Evolutionary conservation across 2,888 invertebrate genomes (phyloP).

Genomic region (Amphipyra berbera): DNA sequence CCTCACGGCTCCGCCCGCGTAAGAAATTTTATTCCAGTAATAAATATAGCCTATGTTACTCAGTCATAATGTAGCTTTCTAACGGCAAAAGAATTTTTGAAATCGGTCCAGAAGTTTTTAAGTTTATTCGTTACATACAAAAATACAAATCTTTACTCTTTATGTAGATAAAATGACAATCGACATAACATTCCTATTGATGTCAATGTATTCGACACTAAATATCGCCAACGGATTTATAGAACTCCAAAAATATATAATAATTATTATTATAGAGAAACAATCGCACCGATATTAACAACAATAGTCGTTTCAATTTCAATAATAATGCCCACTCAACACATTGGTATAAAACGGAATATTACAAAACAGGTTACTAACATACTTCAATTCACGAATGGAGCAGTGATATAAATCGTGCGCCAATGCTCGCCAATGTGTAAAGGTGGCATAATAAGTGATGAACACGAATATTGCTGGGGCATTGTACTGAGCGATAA

Average conservation of each 20-base stretch:
- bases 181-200: constrained; percentile 24
- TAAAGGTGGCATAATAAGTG: constrained; percentile 35
- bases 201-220: constrained; percentile 48
- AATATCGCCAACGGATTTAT: constrained; percentile 3
- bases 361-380: background rate
- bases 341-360: background rate
- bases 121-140: too few species aligned
- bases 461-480: constrained; percentile 34
- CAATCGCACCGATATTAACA: constrained; percentile 39
- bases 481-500: constrained; percentile 56
- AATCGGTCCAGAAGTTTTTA: too few species aligned
- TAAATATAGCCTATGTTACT: too few species aligned
- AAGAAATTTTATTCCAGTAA: too few species aligned
- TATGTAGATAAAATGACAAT: too few species aligned
- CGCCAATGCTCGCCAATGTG: constrained; percentile 3
- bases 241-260: constrained; percentile 25
- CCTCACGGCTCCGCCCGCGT: too few species aligned
- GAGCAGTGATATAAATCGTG: constrained; percentile 4
- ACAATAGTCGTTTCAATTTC: constrained; percentile 34
- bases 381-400: background rate
- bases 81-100: too few species aligned
- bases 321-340: constrained; percentile 10
- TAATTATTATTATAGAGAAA: constrained; percentile 39
- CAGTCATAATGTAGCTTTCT: too few species aligned
- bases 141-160: too few species aligned